Evolutionary conservation across 1,140 invertebrate species (phyloP), one percentile per base, ranked within the genome.

Genomic region (Probaryconus sp.): DNA sequence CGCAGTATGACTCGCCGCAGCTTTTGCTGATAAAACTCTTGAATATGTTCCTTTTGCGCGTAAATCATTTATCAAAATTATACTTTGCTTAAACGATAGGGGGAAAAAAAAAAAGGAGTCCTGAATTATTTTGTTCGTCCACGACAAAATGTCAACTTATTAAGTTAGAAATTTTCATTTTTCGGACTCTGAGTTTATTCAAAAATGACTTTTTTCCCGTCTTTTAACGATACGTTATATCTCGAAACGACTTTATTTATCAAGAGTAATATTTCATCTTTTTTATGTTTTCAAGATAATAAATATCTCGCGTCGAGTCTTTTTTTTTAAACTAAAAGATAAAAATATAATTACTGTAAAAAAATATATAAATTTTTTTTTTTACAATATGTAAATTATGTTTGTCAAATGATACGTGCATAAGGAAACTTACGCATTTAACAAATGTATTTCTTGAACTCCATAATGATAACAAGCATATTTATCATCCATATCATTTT

Each of bases 401-500:
- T 24, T 42, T 13, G 31, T 47, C 30, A 31, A 31, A 21, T 2
- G 2, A 6, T 1, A 6, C 18, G 31, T 16, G 26, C n/a, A 4
- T 24, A 24, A 24, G 21, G 21, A 24, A 24, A 24, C 21, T 42
- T n/a, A n/a, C n/a, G n/a, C n/a, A n/a, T n/a, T n/a, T n/a, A n/a
- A n/a, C 24, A 16, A 48, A 31, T 55, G 47, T 30, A 40, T 3
- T 51, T 11, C 37, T 1, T 24, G 21, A 7, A 24, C 3, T 33
- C 1, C 20, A 18, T 1, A 20, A 55, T 64, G 48, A 55, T 11
- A 67, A 48, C 43, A 38, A 30, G 24, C 7, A 48, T 56, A 48
- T 67, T 56, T 50, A 30, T 64, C 48, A 14, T 16, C 20, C 21
- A 17, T 65, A 65, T 67, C 21, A 24, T 58, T 68, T 43, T 56